A percentile compares a stretch with the other conserved stretches of the same genome.
Evolutionary conservation across 2,113 vertebrate genomes (phyloP).

Genomic region (Garra rufa): DNA sequence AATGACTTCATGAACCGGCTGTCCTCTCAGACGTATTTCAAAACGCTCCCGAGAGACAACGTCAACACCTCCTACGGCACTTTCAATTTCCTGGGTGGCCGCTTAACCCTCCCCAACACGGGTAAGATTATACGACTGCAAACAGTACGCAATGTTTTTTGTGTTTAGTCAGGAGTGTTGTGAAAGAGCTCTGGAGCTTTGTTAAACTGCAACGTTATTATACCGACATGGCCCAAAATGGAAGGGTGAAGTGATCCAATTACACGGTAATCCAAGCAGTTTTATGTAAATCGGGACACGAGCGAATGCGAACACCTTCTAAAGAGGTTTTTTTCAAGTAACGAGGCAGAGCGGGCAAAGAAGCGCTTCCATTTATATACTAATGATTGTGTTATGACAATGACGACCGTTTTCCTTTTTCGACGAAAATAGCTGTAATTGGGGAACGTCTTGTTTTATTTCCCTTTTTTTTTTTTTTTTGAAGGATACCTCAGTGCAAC

Average conservation of each 20-base stretch:
- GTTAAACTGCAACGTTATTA: slow-evolving; percentile 42
- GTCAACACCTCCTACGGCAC: slow-evolving; percentile 95
- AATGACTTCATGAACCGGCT: slow-evolving; percentile 89
- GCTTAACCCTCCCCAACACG: slow-evolving; percentile 94
- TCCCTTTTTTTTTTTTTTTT: not conserved
- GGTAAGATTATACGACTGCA: slow-evolving; percentile 72
- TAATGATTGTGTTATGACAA: slow-evolving; percentile 39
- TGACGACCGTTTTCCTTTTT: slow-evolving; percentile 28
- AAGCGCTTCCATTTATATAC: not conserved
- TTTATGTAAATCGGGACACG: slow-evolving; percentile 34
- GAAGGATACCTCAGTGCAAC: slow-evolving; percentile 11
- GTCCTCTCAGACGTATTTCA: slow-evolving; percentile 92
- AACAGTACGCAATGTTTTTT: not conserved
- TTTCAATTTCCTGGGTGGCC: slow-evolving; percentile 96
- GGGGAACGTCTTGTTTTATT: slow-evolving; percentile 26
- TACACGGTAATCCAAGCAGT: slow-evolving; percentile 22
- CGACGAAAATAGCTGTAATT: slow-evolving; percentile 34
- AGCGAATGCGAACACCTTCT: not conserved
- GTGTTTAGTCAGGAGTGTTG: slow-evolving; percentile 5
- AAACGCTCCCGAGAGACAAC: slow-evolving; percentile 88
- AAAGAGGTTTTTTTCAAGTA: slow-evolving; percentile 15
- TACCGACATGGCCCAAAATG: slow-evolving; percentile 1
- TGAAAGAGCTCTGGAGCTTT: slow-evolving; percentile 15
- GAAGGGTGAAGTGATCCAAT: slow-evolving; percentile 36
- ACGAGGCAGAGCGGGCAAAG: slow-evolving; percentile 3